phyloP scores from a whole-genome alignment of 53 echinoderm and acorn worm species.

The Mesocentrotus franciscanus region DNA sequence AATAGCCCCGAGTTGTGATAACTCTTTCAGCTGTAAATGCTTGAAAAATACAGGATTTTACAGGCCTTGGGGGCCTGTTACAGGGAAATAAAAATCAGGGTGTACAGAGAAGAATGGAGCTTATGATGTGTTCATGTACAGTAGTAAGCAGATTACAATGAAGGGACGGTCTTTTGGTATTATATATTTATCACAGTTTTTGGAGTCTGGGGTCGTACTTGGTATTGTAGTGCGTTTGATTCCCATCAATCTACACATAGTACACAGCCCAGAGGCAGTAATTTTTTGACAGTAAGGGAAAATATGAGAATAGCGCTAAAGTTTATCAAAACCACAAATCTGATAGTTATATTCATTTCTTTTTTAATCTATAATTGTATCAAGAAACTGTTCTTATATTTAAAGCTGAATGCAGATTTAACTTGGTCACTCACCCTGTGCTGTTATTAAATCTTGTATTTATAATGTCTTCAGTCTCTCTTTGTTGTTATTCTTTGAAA shows the following conservation, averaged over 20 bases:
- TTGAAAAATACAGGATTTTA: background rate
- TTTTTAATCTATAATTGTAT: conserved; percentile 34
- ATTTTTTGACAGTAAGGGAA: background rate
- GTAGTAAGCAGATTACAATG: conserved; percentile 5
- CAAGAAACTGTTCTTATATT: conserved; percentile 29
- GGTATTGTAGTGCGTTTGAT: conserved; percentile 2
- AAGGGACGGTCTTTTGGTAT: conserved; percentile 18
- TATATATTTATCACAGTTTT: conserved; percentile 5
- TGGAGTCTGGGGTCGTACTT: background rate
- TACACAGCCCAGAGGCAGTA: background rate
- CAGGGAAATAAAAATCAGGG: background rate
- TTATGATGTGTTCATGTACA: conserved; percentile 11
- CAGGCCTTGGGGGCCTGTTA: background rate
- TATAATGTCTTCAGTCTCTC: background rate
- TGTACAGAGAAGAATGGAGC: background rate
- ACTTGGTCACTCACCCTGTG: background rate
- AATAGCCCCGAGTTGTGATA: background rate
- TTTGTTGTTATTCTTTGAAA: background rate
- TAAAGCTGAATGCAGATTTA: background rate
- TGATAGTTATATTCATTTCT: background rate
- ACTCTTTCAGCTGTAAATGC: conserved; percentile 26
- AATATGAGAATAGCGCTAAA: background rate
- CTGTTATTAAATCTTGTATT: background rate
- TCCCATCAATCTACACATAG: background rate
- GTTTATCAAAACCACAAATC: conserved; percentile 15